phyloP scores from a whole-genome alignment of 2,797 vertebrate genomes.

The Macrochelys suwanniensis region DNA sequence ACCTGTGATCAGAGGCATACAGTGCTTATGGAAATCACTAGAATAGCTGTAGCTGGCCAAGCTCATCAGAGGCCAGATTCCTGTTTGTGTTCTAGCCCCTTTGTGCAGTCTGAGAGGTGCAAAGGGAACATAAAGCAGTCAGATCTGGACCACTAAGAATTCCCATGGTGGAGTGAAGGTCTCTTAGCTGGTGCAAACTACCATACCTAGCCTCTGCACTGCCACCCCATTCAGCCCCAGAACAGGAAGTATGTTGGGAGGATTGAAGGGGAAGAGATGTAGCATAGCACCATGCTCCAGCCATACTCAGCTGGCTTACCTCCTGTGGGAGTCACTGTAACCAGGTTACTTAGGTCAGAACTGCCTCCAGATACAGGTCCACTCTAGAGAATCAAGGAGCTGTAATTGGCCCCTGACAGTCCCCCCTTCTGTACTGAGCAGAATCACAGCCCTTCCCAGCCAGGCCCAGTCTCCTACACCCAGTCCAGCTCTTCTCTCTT shows the following conservation, averaged over 20 bases:
- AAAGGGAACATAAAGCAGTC: neutral
- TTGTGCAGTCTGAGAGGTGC: neutral
- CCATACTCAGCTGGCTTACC: neutral
- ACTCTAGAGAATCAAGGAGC: neutral
- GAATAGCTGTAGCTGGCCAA: neutral
- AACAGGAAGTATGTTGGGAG: neutral
- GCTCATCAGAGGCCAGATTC: neutral
- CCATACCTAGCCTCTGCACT: neutral
- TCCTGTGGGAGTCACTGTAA: neutral
- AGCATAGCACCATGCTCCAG: neutral
- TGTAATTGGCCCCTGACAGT: neutral
- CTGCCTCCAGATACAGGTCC: neutral
- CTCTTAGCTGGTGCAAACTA: neutral
- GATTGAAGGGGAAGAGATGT: neutral
- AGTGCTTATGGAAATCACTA: neutral
- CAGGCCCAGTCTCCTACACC: neutral
- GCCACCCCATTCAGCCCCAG: neutral
- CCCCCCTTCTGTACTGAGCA: neutral
- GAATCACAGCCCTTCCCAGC: neutral
- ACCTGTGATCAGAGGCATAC: neutral
- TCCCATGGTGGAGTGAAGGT: neutral
- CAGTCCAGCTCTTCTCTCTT: neutral
- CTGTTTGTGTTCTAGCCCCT: rapidly evolving
- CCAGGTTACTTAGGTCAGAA: neutral
- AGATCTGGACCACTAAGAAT: neutral